Evolutionary conservation across 2,888 invertebrate genomes (phyloP).

Genomic region (Phyllotreta cruciferae): DNA sequence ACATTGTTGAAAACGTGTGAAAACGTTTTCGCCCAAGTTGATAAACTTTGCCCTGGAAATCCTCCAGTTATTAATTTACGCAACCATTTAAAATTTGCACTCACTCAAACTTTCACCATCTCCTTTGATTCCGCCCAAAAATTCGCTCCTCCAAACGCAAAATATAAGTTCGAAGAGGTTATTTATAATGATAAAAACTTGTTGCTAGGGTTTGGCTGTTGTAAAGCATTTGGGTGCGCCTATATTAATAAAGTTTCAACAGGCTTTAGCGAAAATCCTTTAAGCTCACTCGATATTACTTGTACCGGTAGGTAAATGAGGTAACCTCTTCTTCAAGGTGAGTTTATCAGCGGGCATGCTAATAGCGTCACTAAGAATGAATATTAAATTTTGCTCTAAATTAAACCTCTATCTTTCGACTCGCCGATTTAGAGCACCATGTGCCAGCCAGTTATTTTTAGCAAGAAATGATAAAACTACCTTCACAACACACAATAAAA

Average conservation of each 20-base stretch:
- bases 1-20: background rate
- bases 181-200: slow-evolving; percentile 5
- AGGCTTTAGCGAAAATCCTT: slow-evolving; percentile 7
- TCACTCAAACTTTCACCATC: slow-evolving; percentile 3
- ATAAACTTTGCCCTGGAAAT: slow-evolving; percentile 10
- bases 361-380: too few species aligned
- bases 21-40: slow-evolving; percentile 4
- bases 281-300: background rate
- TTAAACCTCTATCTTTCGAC: too few species aligned
- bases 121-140: background rate
- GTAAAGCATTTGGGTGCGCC: slow-evolving; percentile 6
- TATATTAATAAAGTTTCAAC: slow-evolving; percentile 20
- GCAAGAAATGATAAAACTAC: too few species aligned
- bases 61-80: slow-evolving; percentile 5
- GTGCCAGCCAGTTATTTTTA: too few species aligned
- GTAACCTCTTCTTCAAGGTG: too few species aligned
- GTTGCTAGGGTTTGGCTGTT: slow-evolving; percentile 6
- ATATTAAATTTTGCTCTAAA: too few species aligned
- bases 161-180: background rate
- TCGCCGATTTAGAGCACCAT: too few species aligned
- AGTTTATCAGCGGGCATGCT: too few species aligned
- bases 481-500: too few species aligned
- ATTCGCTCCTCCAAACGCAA: slow-evolving; percentile 1
- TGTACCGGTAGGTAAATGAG: background rate
- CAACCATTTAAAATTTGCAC: background rate